These are phyloP conservation scores for Apocrypta bakeri DNA, from an alignment of 1,140 invertebrate species.

Conservation along the genomic window DNA sequence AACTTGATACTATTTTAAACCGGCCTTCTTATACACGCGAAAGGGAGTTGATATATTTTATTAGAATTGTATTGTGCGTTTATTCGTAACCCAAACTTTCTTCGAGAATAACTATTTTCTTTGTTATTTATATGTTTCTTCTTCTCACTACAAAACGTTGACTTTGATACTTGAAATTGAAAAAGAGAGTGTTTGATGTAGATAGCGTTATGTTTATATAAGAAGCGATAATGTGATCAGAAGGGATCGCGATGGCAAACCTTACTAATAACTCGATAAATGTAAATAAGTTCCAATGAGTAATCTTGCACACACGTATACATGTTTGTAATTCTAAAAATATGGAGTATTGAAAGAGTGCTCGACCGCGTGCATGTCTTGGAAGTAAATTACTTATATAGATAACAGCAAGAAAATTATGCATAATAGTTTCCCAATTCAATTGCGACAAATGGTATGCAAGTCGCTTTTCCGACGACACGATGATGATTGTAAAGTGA, in stretches of 20 bases:
- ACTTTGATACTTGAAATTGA: slow-evolving; percentile 50
- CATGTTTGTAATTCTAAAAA: slow-evolving; percentile 59
- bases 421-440: slow-evolving; percentile 27
- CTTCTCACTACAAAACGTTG: slow-evolving; percentile 41
- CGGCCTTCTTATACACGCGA: neutral
- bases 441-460: slow-evolving; percentile 44
- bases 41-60: slow-evolving; percentile 40
- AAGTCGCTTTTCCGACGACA: slow-evolving; percentile 46
- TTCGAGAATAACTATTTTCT: slow-evolving; percentile 39
- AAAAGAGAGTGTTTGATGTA: slow-evolving; percentile 58
- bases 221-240: slow-evolving; percentile 53
- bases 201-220: slow-evolving; percentile 59
- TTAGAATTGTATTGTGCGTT: slow-evolving; percentile 14
- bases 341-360: slow-evolving; percentile 55
- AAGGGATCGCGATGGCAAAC: slow-evolving; percentile 43
- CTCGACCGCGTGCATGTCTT: slow-evolving; percentile 51
- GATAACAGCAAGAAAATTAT: slow-evolving; percentile 37
- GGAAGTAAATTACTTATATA: slow-evolving; percentile 54
- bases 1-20: slow-evolving; percentile 47
- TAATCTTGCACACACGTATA: slow-evolving; percentile 58
- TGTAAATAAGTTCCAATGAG: slow-evolving; percentile 67
- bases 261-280: slow-evolving; percentile 56
- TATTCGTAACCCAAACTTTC: neutral
- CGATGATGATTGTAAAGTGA: slow-evolving; percentile 53
- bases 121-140: slow-evolving; percentile 48